Evolutionary conservation across 2,888 invertebrate species (phyloP).

Genomic region (Agriopis leucophaearia): DNA sequence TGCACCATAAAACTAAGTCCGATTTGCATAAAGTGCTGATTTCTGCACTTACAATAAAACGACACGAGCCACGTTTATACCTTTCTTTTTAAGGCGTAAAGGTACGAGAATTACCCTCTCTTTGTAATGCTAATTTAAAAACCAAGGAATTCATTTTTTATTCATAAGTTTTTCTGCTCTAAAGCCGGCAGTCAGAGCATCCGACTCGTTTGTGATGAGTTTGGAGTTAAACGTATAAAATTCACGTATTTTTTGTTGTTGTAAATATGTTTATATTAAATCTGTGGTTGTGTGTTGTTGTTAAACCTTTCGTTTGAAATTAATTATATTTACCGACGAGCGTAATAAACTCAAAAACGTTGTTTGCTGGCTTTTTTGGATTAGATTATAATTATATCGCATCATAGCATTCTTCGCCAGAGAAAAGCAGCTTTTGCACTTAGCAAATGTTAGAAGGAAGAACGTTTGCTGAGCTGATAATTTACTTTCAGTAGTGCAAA

Average conservation of each 20-base stretch:
- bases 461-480: too few species aligned
- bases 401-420: not conserved
- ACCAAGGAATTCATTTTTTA: slow-evolving; percentile 86
- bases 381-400: not conserved
- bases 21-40: slow-evolving; percentile 68
- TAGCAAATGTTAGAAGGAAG: too few species aligned
- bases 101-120: slow-evolving; percentile 84
- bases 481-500: too few species aligned
- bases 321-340: slow-evolving; percentile 33
- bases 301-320: slow-evolving; percentile 44
- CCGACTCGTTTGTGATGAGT: slow-evolving; percentile 78
- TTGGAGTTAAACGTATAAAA: slow-evolving; percentile 68
- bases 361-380: not conserved
- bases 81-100: slow-evolving; percentile 78
- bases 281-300: slow-evolving; percentile 43
- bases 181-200: slow-evolving; percentile 81
- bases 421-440: too few species aligned
- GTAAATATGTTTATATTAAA: slow-evolving; percentile 52
- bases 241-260: slow-evolving; percentile 57
- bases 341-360: slow-evolving; percentile 23
- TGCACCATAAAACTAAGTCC: slow-evolving; percentile 28
- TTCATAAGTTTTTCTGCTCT: slow-evolving; percentile 85
- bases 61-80: slow-evolving; percentile 76
- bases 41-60: slow-evolving; percentile 76
- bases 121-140: slow-evolving; percentile 86